Evolutionary conservation across 2,113 vertebrate species (phyloP).

Genomic region (Puffinus mauretanicus): DNA sequence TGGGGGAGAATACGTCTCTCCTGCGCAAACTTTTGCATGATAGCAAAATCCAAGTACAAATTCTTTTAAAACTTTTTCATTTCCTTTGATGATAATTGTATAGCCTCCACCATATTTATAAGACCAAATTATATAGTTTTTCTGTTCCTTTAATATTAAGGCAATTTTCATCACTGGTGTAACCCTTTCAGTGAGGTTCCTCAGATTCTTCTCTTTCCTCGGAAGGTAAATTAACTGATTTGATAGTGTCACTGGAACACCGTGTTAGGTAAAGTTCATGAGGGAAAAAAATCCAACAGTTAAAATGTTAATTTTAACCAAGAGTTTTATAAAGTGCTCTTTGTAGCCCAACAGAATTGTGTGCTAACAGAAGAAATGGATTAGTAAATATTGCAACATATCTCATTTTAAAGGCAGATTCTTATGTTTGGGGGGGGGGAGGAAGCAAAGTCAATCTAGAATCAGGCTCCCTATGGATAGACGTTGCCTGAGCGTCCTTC

Average conservation of each 20-base stretch:
- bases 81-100: slow-evolving; percentile 28
- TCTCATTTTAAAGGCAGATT: not conserved
- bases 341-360: not conserved
- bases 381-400: not conserved
- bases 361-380: not conserved
- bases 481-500: not conserved
- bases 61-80: slow-evolving; percentile 16
- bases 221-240: slow-evolving; percentile 6
- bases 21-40: not conserved
- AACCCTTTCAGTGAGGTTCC: not conserved
- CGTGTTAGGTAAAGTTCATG: not conserved
- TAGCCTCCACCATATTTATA: not conserved
- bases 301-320: not conserved
- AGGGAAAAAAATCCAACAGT: not conserved
- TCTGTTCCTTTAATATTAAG: not conserved
- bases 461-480: not conserved
- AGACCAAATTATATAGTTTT: not conserved
- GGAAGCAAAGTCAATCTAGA: not conserved
- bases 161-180: not conserved
- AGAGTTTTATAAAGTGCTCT: not conserved
- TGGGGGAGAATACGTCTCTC: not conserved
- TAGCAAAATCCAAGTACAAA: not conserved
- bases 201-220: not conserved
- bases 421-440: not conserved
- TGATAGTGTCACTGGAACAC: not conserved